Percentiles rank a stretch among this genome's conserved stretches.
Evolutionary conservation across 1,140 invertebrate species (phyloP).

Genomic region (Pseudomyrmex flavicornis): DNA sequence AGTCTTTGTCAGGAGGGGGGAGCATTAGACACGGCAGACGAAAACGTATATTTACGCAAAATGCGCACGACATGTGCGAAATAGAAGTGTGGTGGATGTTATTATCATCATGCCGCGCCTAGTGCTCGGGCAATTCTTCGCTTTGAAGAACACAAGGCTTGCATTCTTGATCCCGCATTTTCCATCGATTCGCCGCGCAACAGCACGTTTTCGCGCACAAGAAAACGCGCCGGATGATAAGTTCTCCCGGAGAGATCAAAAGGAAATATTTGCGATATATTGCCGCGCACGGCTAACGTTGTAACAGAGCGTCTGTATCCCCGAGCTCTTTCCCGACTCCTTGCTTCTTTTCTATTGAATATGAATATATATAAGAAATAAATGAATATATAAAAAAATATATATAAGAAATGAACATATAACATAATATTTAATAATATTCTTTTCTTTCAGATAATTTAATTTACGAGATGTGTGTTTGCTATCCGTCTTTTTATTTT

Average conservation of each 20-base stretch:
- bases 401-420: too few relatives aligned
- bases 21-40: slow-evolving; percentile 16
- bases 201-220: background rate
- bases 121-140: slow-evolving; percentile 3
- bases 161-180: background rate
- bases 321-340: too few relatives aligned
- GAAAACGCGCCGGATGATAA: background rate
- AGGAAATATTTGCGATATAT: background rate
- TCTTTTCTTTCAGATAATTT: too few relatives aligned
- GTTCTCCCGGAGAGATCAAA: background rate
- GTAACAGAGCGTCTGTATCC: too few relatives aligned
- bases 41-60: background rate
- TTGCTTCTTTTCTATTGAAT: too few relatives aligned
- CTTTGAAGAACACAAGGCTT: background rate
- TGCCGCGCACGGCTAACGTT: too few relatives aligned
- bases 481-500: too few relatives aligned
- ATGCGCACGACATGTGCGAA: too few relatives aligned
- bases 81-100: background rate
- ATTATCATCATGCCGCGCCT: slow-evolving; percentile 16
- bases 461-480: too few relatives aligned
- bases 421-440: too few relatives aligned
- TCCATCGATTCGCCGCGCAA: slow-evolving; percentile 4
- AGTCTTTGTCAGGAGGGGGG: background rate
- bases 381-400: too few relatives aligned
- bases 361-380: too few relatives aligned